Evolutionary conservation across 2,113 vertebrate species (phyloP), one percentile per base, ranked within the genome.

Genomic region (Stictonetta naevosa): DNA sequence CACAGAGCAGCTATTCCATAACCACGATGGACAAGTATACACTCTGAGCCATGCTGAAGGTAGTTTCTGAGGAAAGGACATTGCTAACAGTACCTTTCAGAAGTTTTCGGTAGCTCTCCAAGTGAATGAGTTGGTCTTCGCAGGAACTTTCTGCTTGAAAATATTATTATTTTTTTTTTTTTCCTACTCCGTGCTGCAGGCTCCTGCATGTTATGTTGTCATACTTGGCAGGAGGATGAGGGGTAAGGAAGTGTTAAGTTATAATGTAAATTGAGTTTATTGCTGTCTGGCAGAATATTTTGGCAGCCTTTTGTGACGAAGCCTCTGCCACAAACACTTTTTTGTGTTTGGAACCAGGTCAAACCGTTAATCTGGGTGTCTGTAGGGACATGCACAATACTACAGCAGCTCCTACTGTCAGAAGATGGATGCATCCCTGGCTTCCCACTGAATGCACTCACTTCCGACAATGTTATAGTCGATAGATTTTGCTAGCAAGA

Each of bases 201-300:
- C 91, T 96, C 48, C 93, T 95, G 85, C 73, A 85, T 22, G 60
- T 83, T 93, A 96, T 95, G 95, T 93, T 93, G 92, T 97, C 95
- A 95, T 96, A 95, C 94, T 96, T 97, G 97, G 97, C 97, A 97
- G 68, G 52, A 94, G 77, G 76, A 85, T 0, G 21, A 93, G 86
- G 95, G 97, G 92, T 96, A 97, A 93, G 92, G 96, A 94, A 97
- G 95, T 96, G 95, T 95, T 97, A 97, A 97, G 95, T 97, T 96
- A 96, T 97, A 97, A 96, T 96, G 95, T 96, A 97, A 96, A 97
- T 96, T 95, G 96, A 95, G 95, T 97, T 97, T 97, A 97, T 95
- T 97, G 95, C 95, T 95, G 92, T 97, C 95, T 97, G 96, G 97
- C 95, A 97, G 97, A 95, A 94, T 94, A 85, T 88, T 97, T 83